phyloP scores from a whole-genome alignment of 2,797 vertebrate species.

The Luscinia megarhynchos region DNA sequence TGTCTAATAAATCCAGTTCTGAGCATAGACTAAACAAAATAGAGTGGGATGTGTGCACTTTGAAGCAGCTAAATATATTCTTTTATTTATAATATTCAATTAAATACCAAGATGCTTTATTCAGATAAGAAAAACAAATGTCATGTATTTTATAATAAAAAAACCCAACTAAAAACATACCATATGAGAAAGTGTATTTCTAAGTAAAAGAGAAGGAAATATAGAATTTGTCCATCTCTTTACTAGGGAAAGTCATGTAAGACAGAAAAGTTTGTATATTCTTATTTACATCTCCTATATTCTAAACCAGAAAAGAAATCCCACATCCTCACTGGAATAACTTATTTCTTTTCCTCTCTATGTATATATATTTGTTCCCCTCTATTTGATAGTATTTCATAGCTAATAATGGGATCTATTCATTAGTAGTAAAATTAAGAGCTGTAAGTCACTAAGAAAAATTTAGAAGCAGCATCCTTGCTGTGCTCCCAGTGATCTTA shows the following conservation, averaged over 20 bases:
- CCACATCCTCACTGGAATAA: neutral
- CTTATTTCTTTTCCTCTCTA: neutral
- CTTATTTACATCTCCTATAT: neutral
- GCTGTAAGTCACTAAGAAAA: neutral
- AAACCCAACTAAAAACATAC: fast-evolving
- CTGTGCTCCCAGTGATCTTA: neutral
- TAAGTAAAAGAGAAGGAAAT: neutral
- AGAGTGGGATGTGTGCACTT: neutral
- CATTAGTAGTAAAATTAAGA: neutral
- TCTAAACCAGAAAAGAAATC: neutral
- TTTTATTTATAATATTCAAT: neutral
- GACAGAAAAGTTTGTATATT: neutral
- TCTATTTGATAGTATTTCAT: neutral
- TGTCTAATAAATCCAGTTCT: neutral
- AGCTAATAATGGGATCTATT: neutral
- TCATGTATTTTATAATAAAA: neutral
- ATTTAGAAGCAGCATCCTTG: neutral
- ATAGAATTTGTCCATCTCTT: neutral
- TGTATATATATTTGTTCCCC: neutral
- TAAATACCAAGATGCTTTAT: neutral
- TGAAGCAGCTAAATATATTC: neutral
- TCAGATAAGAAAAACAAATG: neutral
- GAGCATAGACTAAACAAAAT: neutral
- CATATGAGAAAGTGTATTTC: neutral
- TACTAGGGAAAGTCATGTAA: neutral